A percentile compares a stretch with the other conserved stretches of the same genome.
Conservation (phyloP, 2,113 vertebrate genomes). For the Phrynosoma blainvillii region DNA sequence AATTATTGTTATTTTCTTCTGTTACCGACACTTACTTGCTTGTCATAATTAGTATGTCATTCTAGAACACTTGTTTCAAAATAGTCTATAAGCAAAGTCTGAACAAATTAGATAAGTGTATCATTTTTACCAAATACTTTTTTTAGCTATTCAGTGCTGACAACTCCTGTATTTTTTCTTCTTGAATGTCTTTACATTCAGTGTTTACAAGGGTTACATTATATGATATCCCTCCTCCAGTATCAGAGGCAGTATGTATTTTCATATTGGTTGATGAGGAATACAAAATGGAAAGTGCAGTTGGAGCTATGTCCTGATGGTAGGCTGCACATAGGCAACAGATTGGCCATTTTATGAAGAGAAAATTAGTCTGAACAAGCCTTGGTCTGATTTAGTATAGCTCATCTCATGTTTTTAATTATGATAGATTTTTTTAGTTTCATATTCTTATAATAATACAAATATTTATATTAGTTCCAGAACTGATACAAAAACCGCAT, state of each 20-base stretch:
- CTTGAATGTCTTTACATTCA: background rate
- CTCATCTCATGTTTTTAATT: too few relatives aligned
- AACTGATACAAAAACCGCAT: constrained; percentile 85
- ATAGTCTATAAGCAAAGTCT: background rate
- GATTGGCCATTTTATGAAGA: too few relatives aligned
- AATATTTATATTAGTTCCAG: constrained; percentile 78
- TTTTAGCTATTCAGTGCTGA: background rate
- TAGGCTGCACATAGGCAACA: too few relatives aligned
- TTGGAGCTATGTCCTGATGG: too few relatives aligned
- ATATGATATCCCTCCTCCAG: background rate
- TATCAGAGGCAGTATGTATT: too few relatives aligned
- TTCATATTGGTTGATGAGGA: too few relatives aligned
- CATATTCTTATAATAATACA: constrained; percentile 23
- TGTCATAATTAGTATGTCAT: background rate
- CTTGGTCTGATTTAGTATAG: too few relatives aligned
- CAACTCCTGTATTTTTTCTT: background rate
- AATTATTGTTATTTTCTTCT: background rate
- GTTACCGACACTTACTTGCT: background rate
- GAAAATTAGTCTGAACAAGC: too few relatives aligned
- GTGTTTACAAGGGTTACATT: background rate
- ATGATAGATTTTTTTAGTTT: background rate
- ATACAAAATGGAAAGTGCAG: too few relatives aligned
- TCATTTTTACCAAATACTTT: background rate
- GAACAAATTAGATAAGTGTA: background rate
- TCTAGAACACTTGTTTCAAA: background rate